Percentiles rank a stretch among this genome's conserved stretches.
These are phyloP conservation scores for Drosophila engyochracea DNA, from an alignment of 2,888 invertebrate genomes.

Conservation along the genomic window DNA sequence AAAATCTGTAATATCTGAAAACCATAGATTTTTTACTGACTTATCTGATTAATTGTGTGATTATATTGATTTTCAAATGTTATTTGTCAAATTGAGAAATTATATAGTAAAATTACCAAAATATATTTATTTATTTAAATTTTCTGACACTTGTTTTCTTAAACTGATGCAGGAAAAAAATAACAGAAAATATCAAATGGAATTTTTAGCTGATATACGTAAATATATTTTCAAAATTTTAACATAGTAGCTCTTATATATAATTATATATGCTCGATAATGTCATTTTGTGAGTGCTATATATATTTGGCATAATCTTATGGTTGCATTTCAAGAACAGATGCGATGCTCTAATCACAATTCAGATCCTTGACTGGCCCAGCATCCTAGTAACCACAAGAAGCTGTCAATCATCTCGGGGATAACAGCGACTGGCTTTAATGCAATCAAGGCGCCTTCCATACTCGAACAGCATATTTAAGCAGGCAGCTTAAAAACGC, in stretches of 20 bases:
- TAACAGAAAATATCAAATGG: background rate
- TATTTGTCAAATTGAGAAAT: background rate
- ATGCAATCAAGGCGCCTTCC: constrained; percentile 60
- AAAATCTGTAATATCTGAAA: background rate
- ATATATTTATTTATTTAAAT: background rate
- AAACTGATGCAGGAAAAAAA: background rate
- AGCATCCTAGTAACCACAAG: constrained; percentile 62
- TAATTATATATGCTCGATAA: background rate
- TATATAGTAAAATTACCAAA: background rate
- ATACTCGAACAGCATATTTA: constrained; percentile 69
- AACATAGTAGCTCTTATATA: background rate
- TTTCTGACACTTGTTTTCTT: background rate
- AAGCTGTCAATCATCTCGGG: constrained; percentile 53
- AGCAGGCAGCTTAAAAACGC: constrained; percentile 68
- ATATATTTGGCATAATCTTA: constrained; percentile 2
- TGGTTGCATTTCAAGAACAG: constrained; percentile 39
- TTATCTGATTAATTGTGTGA: background rate
- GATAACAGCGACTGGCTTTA: constrained; percentile 43
- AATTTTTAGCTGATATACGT: background rate
- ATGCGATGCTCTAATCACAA: constrained; percentile 21
- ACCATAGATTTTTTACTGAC: background rate
- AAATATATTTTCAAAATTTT: background rate
- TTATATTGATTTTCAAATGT: background rate
- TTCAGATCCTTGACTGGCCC: constrained; percentile 26
- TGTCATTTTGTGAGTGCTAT: background rate